Base-by-base conservation (phyloP, 2,113 vertebrate species). In the Erinaceus europaeus region DNA sequence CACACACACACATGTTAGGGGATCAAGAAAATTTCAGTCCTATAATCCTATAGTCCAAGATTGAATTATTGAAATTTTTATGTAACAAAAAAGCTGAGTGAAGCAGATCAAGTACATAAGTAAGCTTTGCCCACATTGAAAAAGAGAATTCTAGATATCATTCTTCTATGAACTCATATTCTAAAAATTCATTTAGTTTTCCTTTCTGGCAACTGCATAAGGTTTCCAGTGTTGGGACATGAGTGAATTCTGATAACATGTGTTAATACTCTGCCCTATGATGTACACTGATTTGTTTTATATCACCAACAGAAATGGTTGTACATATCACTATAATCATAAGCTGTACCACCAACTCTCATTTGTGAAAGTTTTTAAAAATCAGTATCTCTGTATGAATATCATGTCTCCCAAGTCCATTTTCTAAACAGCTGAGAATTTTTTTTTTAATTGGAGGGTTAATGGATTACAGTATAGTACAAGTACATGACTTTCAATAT, bases 121-220 rank as follows among this genome's bases (percentile, higher is more conserved):
- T 50, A 92, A 87, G 87, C 71, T 85, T 75, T 32, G 77, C 10
- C 20, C 55, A 23, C 92, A 82, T 81, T 93, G 67, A 74, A 87
- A 85, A 78, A 72, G 62, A 67, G 44, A 95, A 92, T 76, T 68
- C 72, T 69, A 90, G 53, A n/a, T 64, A 69, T 38, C 83, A 42
- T 15, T 75, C 36, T 44, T 89, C 75, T 27, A 40, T 72, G 14
- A 85, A 62, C 50, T 75, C 55, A 53, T 42, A 79, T 64, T 78
- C 72, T 61, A 64, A 89, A 80, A 82, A 78, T 57, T 53, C 81
- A 78, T 21, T 80, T 85, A 53, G 42, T 89, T 82, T 91, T 88
- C 55, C 48, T 92, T 83, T 46, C 62, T 74, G 44, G 59, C 7
- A 82, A 72, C 11, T 32, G 34, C 48, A 69, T 32, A 80, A 85